Conservation (phyloP, 2,888 invertebrate genomes). For the Alcis repandata region DNA sequence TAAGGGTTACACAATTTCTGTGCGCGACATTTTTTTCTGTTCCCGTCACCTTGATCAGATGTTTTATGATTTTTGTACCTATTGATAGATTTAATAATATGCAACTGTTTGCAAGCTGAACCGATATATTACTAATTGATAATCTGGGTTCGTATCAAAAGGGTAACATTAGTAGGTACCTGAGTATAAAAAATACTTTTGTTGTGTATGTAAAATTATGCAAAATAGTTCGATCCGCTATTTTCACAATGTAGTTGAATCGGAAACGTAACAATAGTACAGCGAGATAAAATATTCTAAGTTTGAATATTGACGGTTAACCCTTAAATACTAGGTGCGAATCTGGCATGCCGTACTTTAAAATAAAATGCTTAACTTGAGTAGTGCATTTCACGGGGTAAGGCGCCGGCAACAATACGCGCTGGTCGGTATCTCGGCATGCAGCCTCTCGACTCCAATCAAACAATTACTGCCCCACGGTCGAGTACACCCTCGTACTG, state of each 20-base stretch:
- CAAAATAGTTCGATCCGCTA: conserved; percentile 30
- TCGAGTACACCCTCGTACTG: conserved; percentile 77
- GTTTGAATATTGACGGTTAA: conserved; percentile 67
- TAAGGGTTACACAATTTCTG: conserved; percentile 75
- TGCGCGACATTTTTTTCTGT: conserved; percentile 75
- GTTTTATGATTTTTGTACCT: conserved; percentile 67
- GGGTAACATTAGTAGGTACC: conserved; percentile 55
- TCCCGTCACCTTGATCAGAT: conserved; percentile 84
- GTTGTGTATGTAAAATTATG: conserved; percentile 48
- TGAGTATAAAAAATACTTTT: conserved; percentile 50
- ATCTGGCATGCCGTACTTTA: conserved; percentile 70
- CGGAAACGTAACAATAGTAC: conserved; percentile 26
- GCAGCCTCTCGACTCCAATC: conserved; percentile 86
- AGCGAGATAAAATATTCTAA: conserved; percentile 21
- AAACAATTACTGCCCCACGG: conserved; percentile 86
- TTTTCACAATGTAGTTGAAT: not conserved
- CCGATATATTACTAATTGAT: conserved; percentile 71
- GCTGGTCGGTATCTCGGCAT: conserved; percentile 78
- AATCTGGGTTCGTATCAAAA: conserved; percentile 58
- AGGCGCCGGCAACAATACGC: conserved; percentile 72
- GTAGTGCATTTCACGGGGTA: conserved; percentile 57
- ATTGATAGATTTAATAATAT: conserved; percentile 76
- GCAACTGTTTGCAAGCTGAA: conserved; percentile 75
- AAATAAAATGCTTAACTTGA: conserved; percentile 70
- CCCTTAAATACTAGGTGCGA: conserved; percentile 81